Base-by-base conservation (phyloP, 2,888 invertebrate genomes). In the Erpobdella octoculata region DNA sequence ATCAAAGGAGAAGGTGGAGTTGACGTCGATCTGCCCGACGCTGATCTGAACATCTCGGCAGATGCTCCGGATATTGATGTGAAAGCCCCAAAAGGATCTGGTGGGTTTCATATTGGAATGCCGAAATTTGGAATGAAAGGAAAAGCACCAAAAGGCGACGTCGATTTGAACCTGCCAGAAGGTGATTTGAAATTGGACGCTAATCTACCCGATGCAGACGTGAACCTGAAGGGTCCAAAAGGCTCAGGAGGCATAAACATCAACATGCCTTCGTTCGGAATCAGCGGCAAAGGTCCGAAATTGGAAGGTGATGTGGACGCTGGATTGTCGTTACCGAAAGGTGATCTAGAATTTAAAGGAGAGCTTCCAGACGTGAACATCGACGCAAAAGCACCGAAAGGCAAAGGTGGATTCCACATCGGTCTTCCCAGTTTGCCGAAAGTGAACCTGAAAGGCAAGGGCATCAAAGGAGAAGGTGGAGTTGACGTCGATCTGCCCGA, bases 61-160 rank as follows among this genome's bases (percentile, higher is more conserved):
- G n/a, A n/a, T n/a, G n/a, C n/a, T n/a, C n/a, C n/a, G n/a, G n/a
- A n/a, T n/a, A n/a, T n/a, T n/a, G n/a, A n/a, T n/a, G n/a, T n/a
- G n/a, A n/a, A n/a, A n/a, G n/a, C n/a, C n/a, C n/a, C n/a, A n/a
- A n/a, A n/a, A n/a, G n/a, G n/a, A n/a, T n/a, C n/a, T n/a, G n/a
- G n/a, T n/a, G 70, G 59, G 6, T 9, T 70, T 15, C 58, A 70
- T 21, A 35, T 70, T 25, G 48, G 48, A 18, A 12, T 70, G 59
- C 70, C 70, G 25, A 61, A 59, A 33, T 15, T 70, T 28, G 61
- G 61, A 18, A 70, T 70, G 5, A 70, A 70, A 37, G 70, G 70
- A 21, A 70, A 70, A 33, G 38, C 41, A 4, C 8, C 36, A 5
- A 65, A 65, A 35, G 46, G 46, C n/a, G 67, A 67, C 9, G 28